Evolutionary conservation across 2,113 vertebrate species (phyloP).

Genomic region (Lycaon pictus): DNA sequence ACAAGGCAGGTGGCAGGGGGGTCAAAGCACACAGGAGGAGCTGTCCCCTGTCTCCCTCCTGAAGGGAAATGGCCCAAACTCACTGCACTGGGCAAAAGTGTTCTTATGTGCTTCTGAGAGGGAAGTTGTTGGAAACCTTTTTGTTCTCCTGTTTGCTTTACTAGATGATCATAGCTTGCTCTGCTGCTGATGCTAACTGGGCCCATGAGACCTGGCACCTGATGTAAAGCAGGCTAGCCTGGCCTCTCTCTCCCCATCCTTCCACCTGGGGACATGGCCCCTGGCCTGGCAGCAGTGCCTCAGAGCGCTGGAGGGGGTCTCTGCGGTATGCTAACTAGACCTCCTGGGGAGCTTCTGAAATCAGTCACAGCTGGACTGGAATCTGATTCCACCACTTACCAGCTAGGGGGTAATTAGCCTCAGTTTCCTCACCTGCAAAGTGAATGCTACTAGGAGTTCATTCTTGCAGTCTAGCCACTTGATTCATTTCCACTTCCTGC

Average conservation of each 20-base stretch:
- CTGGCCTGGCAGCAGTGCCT: too few relatives aligned
- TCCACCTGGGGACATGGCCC: too few relatives aligned
- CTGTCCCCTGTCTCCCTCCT: not conserved
- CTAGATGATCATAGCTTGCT: not conserved
- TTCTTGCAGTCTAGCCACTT: accelerated
- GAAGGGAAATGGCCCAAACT: not conserved
- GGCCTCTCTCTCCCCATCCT: not conserved
- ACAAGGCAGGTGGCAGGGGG: not conserved
- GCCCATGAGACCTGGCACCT: not conserved
- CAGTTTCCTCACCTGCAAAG: not conserved
- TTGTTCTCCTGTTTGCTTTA: not conserved
- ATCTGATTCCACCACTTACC: not conserved
- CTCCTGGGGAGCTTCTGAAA: not conserved
- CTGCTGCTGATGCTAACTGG: accelerated
- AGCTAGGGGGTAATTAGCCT: not conserved
- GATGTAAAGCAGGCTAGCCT: not conserved
- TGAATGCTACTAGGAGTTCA: not conserved
- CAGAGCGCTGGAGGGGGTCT: not conserved
- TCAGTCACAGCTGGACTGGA: not conserved
- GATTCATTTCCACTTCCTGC: not conserved
- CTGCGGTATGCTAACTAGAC: not conserved
- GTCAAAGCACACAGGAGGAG: accelerated
- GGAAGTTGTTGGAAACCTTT: accelerated
- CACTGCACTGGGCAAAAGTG: not conserved
- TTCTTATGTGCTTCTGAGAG: accelerated